Conservation (phyloP, 2,797 vertebrate species). For the Ctenopoma kingsleyae region DNA sequence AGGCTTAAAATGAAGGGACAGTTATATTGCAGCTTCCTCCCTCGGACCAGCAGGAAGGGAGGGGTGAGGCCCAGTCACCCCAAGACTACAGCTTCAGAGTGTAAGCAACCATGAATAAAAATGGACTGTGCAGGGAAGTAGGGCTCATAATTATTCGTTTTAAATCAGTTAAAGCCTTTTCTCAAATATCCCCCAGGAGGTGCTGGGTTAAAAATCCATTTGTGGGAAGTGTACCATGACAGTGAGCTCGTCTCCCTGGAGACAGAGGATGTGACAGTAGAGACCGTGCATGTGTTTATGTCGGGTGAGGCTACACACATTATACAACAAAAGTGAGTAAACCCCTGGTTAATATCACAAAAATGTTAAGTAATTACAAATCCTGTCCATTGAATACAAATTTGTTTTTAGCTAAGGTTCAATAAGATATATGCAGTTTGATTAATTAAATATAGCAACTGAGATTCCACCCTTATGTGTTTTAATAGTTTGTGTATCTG, state of each 20-base stretch:
- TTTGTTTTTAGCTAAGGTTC: background rate
- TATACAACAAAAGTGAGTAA: background rate
- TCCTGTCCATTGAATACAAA: background rate
- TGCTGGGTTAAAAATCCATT: conserved; percentile 88
- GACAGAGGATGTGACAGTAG: conserved; percentile 79
- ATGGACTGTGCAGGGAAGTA: conserved; percentile 81
- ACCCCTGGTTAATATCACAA: background rate
- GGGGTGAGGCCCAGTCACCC: conserved; percentile 36
- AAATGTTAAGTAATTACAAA: conserved; percentile 1
- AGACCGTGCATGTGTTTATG: conserved; percentile 67
- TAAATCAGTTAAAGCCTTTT: conserved; percentile 87
- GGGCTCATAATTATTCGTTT: conserved; percentile 86
- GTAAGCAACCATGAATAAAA: conserved; percentile 85
- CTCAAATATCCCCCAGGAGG: conserved; percentile 85
- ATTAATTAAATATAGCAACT: background rate
- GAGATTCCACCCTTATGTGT: background rate
- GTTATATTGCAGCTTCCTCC: conserved; percentile 45
- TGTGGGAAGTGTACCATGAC: conserved; percentile 88
- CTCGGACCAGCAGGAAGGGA: conserved; percentile 41
- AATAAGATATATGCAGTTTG: background rate
- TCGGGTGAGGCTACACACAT: conserved; percentile 38
- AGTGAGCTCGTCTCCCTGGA: conserved; percentile 85
- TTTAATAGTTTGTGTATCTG: too few relatives aligned
- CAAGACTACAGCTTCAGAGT: conserved; percentile 70
- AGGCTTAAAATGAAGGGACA: conserved; percentile 64